These are phyloP conservation scores for Chauna torquata DNA, from an alignment of 2,113 vertebrate genomes.

Conservation along the genomic window DNA sequence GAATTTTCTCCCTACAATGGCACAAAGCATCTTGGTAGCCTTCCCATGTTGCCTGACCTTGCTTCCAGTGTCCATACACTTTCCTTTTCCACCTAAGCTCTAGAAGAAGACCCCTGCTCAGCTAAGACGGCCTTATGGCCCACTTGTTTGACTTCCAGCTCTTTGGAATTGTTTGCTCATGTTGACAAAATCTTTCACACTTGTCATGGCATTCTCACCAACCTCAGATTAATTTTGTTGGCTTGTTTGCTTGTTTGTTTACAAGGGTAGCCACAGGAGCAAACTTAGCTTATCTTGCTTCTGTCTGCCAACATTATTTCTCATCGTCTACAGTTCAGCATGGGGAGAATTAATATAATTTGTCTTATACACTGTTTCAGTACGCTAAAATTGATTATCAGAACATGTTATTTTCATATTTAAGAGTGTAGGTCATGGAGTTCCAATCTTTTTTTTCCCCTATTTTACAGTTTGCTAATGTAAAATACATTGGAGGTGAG, in stretches of 20 bases:
- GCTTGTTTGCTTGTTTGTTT: background rate
- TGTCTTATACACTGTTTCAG: background rate
- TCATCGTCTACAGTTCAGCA: background rate
- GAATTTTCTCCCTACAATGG: background rate
- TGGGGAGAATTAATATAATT: background rate
- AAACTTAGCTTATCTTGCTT: background rate
- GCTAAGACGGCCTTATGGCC: background rate
- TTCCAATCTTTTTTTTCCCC: background rate
- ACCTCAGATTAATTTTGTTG: background rate
- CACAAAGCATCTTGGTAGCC: background rate
- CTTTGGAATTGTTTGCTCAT: background rate
- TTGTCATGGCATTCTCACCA: background rate
- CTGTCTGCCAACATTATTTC: background rate
- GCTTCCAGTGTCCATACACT: background rate
- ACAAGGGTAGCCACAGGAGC: background rate
- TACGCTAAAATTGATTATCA: background rate
- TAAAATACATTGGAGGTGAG: background rate
- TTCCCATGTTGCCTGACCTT: background rate
- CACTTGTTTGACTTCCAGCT: background rate
- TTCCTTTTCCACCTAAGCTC: background rate
- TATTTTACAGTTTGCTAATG: background rate
- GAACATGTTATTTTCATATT: background rate
- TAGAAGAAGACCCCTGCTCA: background rate
- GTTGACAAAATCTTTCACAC: background rate
- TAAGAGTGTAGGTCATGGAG: accelerated